Evolutionary conservation across 2,113 vertebrate species (phyloP), one percentile per base, ranked within the genome.

Genomic region (Abramis brama): DNA sequence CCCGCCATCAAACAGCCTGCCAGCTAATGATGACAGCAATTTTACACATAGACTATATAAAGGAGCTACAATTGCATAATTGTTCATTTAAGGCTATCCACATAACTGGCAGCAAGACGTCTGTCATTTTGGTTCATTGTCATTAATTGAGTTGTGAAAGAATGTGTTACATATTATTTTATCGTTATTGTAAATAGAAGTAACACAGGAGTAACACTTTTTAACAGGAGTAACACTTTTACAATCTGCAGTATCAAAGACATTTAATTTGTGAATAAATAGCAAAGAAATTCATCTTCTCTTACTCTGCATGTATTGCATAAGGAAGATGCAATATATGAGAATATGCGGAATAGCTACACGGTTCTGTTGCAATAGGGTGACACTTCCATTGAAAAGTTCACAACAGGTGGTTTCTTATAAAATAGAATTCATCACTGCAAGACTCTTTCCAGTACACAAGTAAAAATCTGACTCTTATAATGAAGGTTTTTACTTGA

Each of bases 1-100:
- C 88, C 92, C 89, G 92, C 94, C 95, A 94, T 95, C 94, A 93
- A 93, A 79, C 92, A 94, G 94, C 95, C 96, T 95, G 95, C 96
- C 96, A 96, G 96, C 95, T 96, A 95, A 96, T 95, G 96, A 96
- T 95, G 95, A 95, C 93, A 94, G 94, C 92, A 95, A 96, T 21
- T 70, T 36, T 36, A 21, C 66, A 39, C 1, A 21, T 43, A 43
- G 43, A 43, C 21, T 71, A 71, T 39, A 43, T 43, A 5, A 43
- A 39, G 33, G 33, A 71, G 17, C 33, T 39, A 2, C 9, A 70
- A 70, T 39, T 39, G 8, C 21, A 71, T 36, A 71, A 70, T 23
- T 62, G 47, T 83, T 84, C 64, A 86, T 88, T 88, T 86, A 71
- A 82, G 36, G 11, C 25, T 47, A 27, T 45, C 47, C 2, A 13